phyloP scores from a whole-genome alignment of 2,797 vertebrate genomes.

The Clarias fuscus region DNA sequence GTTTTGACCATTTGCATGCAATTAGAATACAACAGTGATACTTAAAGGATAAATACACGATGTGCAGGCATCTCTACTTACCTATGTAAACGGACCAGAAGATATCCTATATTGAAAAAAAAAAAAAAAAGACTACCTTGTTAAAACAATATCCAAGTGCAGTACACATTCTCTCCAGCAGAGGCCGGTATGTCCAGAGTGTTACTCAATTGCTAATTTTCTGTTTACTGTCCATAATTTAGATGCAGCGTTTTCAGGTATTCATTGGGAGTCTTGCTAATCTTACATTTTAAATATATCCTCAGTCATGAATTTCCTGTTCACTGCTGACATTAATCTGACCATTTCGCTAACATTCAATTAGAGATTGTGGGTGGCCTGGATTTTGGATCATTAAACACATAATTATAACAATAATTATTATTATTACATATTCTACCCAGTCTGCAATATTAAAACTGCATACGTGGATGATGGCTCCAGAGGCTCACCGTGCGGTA shows the following conservation, averaged over 20 bases:
- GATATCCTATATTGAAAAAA: constrained; percentile 71
- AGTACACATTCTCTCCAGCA: not conserved
- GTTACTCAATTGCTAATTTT: not conserved
- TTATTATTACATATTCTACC: no score
- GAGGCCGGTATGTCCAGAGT: not conserved
- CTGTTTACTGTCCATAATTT: not conserved
- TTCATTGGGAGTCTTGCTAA: not conserved
- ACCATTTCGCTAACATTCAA: not conserved
- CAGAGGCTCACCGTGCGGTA: constrained; percentile 74
- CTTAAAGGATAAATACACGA: not conserved
- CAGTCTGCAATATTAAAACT: not conserved
- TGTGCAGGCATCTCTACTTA: constrained; percentile 60
- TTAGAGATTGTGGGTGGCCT: not conserved
- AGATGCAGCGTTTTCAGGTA: not conserved
- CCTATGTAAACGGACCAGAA: constrained; percentile 81
- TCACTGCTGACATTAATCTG: not conserved
- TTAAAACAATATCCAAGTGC: not conserved
- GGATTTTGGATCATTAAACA: not conserved
- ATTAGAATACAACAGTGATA: not conserved
- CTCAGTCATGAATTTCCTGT: not conserved
- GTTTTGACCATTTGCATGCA: not conserved
- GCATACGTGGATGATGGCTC: not conserved
- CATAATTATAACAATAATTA: no score
- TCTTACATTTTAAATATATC: not conserved
- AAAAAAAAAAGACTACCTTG: constrained; percentile 10